Percentiles rank a stretch among this genome's conserved stretches.
These are phyloP conservation scores for Stichopus horrens DNA, from an alignment of 53 echinoderm and acorn worm genomes.

Conservation along the genomic window DNA sequence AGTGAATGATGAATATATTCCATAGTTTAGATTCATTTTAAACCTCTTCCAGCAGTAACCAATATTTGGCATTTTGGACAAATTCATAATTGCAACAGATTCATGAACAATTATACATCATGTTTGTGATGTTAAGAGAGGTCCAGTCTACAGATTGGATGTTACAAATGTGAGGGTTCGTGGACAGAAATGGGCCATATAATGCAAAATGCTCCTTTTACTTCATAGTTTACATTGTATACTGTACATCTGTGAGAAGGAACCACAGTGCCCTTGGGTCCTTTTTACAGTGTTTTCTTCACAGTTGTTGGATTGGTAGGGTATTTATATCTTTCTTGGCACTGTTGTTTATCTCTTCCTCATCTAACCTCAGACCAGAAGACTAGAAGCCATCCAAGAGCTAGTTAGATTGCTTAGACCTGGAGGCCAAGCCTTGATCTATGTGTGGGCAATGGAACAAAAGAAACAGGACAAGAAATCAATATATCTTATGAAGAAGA, in stretches of 20 bases:
- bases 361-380: slow-evolving; percentile 53
- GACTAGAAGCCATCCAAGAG: slow-evolving; percentile 75
- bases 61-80: no score
- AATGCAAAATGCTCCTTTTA: neutral
- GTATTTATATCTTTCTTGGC: no score
- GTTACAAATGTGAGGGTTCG: no score
- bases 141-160: no score
- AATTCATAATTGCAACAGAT: neutral
- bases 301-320: no score
- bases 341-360: neutral
- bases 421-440: slow-evolving; percentile 71
- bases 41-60: no score
- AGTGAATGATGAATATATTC: no score
- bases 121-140: neutral
- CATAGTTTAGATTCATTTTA: no score
- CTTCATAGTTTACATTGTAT: neutral
- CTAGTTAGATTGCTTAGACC: slow-evolving; percentile 66
- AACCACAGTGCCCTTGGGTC: no score
- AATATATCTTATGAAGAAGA: slow-evolving; percentile 69
- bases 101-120: neutral
- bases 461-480: slow-evolving; percentile 77
- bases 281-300: no score
- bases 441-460: slow-evolving; percentile 97
- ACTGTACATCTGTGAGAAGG: no score
- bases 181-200: neutral